A percentile compares a stretch with the other conserved stretches of the same genome.
These are phyloP conservation scores for Homarus gammarus DNA, from an alignment of 2,888 invertebrate species.

Conservation along the genomic window DNA sequence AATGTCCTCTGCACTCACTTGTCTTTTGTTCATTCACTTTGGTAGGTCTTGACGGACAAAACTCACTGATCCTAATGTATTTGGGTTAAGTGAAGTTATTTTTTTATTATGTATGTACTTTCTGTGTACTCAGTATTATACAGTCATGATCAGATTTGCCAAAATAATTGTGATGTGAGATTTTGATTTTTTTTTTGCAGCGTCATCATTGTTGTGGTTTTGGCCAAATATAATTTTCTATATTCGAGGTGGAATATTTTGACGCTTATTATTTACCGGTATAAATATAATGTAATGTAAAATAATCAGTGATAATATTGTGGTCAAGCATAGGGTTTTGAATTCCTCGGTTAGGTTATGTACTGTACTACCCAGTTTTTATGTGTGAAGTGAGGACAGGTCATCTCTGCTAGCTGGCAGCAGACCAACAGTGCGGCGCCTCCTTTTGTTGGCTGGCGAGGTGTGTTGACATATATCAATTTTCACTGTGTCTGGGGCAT, in stretches of 20 bases:
- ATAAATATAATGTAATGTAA: background rate
- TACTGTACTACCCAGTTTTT: background rate
- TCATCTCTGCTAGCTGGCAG: background rate
- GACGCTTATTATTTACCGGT: background rate
- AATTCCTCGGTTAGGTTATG: background rate
- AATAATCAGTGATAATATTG: background rate
- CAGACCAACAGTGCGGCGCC: too few species aligned
- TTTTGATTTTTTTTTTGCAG: too few species aligned
- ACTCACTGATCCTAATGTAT: too few species aligned
- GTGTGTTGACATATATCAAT: background rate
- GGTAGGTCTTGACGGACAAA: too few species aligned
- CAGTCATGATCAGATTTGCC: too few species aligned
- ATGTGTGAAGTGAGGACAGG: background rate
- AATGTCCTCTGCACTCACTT: background rate
- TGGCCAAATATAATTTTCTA: too few species aligned
- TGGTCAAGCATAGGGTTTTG: background rate
- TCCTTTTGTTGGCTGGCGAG: constrained; percentile 8
- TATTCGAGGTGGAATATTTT: background rate
- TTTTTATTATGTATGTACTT: background rate
- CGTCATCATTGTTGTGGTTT: too few species aligned
- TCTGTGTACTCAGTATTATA: too few species aligned
- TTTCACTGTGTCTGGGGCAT: background rate
- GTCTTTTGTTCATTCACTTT: background rate
- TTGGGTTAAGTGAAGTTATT: too few species aligned
- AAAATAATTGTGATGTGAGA: too few species aligned